Evolutionary conservation across 2,113 vertebrate species (phyloP), one percentile per base, ranked within the genome.

Genomic region (Syngnathus floridae): DNA sequence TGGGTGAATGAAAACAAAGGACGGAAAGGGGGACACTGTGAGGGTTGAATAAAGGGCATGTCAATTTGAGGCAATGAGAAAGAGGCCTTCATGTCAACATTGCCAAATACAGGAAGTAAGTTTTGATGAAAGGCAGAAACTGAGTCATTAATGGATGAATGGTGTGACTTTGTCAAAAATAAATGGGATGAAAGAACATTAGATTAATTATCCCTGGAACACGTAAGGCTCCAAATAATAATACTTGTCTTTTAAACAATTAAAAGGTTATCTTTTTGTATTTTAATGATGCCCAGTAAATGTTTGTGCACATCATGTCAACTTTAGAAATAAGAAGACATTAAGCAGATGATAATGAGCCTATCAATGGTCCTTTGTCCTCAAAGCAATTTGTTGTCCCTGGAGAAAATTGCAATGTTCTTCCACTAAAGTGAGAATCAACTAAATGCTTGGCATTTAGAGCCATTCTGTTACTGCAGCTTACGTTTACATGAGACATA

Each of bases 401-500:
- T 40, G 14, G 73, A 71, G 63, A 56, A 64, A 67, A 70, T 51
- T 76, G 55, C 70, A 49, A 71, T 54, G 71, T 49, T 57, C 56
- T 75, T 51, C 57, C 65, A 43, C 37, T 7, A 49, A 68, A 62
- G 45, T 58, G 67, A 65, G 52, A 71, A 66, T 67, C 22, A 75
- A 71, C 43, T 69, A 63, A 67, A 76, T 55, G 54, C 75, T 26
- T 59, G 69, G 52, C 66, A 66, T 82, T 74, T 75, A 49, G 65
- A 74, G 67, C 0, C 21, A 74, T 56, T 80, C 57, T 41, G 41
- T 69, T 59, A 64, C 60, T 48, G 64, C 61, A 54, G 62, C 64
- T 83, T 66, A 66, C 64, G 73, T 76, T 80, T 86, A 75, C 63
- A 65, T 68, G 72, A 64, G 73, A 79, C 68, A 71, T 66, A 65